Evolutionary conservation across 2,888 invertebrate species (phyloP), one percentile per base, ranked within the genome.

Genomic region (Lingula anatina): DNA sequence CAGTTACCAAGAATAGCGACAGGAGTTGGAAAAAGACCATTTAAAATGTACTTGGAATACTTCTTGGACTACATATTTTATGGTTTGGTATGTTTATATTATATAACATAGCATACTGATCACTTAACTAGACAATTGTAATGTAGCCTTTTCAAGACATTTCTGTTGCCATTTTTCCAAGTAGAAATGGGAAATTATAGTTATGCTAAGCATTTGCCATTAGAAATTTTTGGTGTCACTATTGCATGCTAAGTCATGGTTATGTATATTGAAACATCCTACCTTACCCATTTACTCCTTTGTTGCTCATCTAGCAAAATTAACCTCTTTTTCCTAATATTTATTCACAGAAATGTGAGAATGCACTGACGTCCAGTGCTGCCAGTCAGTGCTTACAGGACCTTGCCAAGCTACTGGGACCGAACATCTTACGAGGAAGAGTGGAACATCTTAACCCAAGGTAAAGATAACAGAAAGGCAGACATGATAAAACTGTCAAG

Each of bases 51-150:
- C 49, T 61, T 81, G 44, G 79, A 81, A 44, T 51, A 68, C 23
- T 81, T 81, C 61, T 70, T 81, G 51, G 81, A 81, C 55, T 62
- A 75, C 5, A 71, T 82, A 21, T 81, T 81, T 59, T 78, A 78
- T 57, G 75, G 78, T 47, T 57, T 80, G 68, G 81, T 81, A 69
- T 71, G 78, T 71, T 35, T 40, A n/a, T 50, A 42, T 18, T 23
- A 1, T 23, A 18, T 3, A 18, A 31, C 21, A 23, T 9, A 15
- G 9, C 44, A 31, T 18, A 20, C 15, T 38, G n/a, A 46, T 15
- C n/a, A n/a, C n/a, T n/a, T n/a, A n/a, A n/a, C n/a, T n/a, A n/a
- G n/a, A n/a, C n/a, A n/a, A n/a, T n/a, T n/a, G n/a, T n/a, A n/a
- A n/a, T n/a, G n/a, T n/a, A n/a, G n/a, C n/a, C n/a, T n/a, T n/a